A percentile compares a stretch with the other conserved stretches of the same genome.
phyloP scores from a whole-genome alignment of 2,113 vertebrate species.

The Corydoras sp. region DNA sequence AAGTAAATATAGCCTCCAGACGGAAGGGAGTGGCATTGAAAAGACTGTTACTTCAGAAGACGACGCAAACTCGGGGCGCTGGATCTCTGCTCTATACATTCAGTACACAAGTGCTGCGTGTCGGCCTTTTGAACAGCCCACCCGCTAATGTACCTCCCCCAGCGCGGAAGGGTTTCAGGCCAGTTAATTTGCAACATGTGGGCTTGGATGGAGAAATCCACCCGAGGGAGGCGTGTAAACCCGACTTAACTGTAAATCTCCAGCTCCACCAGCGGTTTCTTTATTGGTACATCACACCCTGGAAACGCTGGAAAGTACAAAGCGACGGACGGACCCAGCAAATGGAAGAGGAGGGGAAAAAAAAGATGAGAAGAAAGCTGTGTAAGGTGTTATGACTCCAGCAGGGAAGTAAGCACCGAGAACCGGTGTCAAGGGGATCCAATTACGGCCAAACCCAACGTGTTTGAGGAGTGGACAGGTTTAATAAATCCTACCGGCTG shows the following conservation, averaged over 20 bases:
- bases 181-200: constrained; percentile 70
- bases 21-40: neutral
- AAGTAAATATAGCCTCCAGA: constrained; percentile 18
- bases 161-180: constrained; percentile 24
- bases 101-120: constrained; percentile 39
- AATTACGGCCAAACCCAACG: constrained; percentile 52
- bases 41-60: neutral
- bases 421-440: constrained; percentile 29
- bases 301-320: constrained; percentile 71
- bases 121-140: constrained; percentile 43
- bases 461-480: constrained; percentile 37
- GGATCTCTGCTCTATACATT: constrained; percentile 47
- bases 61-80: constrained; percentile 30
- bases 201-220: constrained; percentile 54
- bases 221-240: constrained; percentile 60
- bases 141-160: constrained; percentile 34
- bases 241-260: constrained; percentile 63
- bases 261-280: constrained; percentile 51
- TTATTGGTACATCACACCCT: constrained; percentile 67
- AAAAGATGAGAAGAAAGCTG: constrained; percentile 30
- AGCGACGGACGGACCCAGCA: constrained; percentile 52
- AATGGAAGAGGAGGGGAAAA: constrained; percentile 22
- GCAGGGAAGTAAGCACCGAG: constrained; percentile 10
- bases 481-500: constrained; percentile 27
- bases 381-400: constrained; percentile 32